phyloP scores from a whole-genome alignment of 2,888 invertebrate species.

The Zygogramma bicolorata region DNA sequence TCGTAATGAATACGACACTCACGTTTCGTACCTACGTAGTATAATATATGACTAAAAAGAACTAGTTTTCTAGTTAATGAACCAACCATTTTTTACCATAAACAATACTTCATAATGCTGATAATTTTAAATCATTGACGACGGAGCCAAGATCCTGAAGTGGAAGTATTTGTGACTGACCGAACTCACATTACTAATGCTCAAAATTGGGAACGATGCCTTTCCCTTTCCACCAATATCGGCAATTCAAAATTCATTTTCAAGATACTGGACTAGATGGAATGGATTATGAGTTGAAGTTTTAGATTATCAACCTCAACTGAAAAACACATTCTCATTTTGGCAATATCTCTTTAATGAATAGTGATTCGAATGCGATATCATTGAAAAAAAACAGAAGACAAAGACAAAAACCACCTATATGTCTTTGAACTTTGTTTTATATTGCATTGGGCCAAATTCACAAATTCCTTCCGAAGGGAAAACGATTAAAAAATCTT shows the following conservation, averaged over 20 bases:
- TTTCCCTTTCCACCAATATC: not conserved
- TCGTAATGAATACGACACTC: too few species aligned
- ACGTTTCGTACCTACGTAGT: too few species aligned
- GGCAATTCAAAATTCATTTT: not conserved
- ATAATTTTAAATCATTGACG: not conserved
- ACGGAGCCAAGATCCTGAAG: not conserved
- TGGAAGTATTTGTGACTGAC: slow-evolving; percentile 24
- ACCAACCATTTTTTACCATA: too few species aligned
- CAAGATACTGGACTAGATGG: not conserved
- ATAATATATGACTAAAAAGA: too few species aligned
- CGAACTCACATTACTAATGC: not conserved
- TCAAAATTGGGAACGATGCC: not conserved
- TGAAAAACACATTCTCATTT: not conserved
- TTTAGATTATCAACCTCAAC: not conserved
- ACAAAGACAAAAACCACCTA: slow-evolving; percentile 47
- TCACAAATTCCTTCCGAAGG: slow-evolving; percentile 16
- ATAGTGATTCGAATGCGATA: not conserved
- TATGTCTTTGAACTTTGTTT: slow-evolving; percentile 42
- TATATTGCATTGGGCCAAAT: slow-evolving; percentile 19
- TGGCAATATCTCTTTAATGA: not conserved
- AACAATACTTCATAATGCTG: too few species aligned
- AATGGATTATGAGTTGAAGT: not conserved
- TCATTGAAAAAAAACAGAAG: slow-evolving; percentile 37
- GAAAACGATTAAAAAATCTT: slow-evolving; percentile 11
- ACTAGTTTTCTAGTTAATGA: too few species aligned